Evolutionary conservation across 1,140 invertebrate genomes (phyloP).

Genomic region (Cyclargus thomasi): DNA sequence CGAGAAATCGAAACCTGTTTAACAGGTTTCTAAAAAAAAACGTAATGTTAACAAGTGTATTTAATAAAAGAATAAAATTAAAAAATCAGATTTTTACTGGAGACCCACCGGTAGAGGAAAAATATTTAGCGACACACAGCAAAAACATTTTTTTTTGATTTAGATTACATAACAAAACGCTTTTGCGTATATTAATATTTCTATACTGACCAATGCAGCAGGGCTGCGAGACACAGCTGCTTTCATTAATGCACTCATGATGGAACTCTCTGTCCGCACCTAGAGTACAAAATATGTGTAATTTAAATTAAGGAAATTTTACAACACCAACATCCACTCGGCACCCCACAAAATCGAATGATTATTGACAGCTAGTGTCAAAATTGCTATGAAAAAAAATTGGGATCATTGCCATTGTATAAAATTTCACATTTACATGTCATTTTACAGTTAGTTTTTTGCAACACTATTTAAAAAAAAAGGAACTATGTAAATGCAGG

Average conservation of each 20-base stretch:
- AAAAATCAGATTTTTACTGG: not conserved
- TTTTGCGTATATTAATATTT: conserved; percentile 30
- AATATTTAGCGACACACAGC: not conserved
- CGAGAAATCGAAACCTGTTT: conserved; percentile 2
- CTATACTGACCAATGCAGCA: conserved; percentile 53
- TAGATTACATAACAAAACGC: conserved; percentile 65
- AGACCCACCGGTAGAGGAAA: not conserved
- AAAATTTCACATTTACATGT: no score
- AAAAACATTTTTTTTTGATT: conserved; percentile 36
- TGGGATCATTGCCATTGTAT: no score
- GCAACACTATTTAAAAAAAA: no score
- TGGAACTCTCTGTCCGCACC: conserved; percentile 73
- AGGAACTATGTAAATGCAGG: no score
- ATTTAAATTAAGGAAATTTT: conserved; percentile 38
- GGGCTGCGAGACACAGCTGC: conserved; percentile 57
- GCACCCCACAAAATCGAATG: conserved; percentile 13
- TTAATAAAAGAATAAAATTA: not conserved
- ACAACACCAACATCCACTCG: conserved; percentile 40
- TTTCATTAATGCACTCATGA: conserved; percentile 72
- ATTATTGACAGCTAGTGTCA: not conserved
- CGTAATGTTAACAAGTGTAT: not conserved
- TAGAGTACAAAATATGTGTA: conserved; percentile 47
- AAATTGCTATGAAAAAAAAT: no score
- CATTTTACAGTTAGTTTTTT: no score
- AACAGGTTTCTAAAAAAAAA: conserved; percentile 6